Base-by-base conservation (phyloP, 2,888 invertebrate species). In the Meganola albula region DNA sequence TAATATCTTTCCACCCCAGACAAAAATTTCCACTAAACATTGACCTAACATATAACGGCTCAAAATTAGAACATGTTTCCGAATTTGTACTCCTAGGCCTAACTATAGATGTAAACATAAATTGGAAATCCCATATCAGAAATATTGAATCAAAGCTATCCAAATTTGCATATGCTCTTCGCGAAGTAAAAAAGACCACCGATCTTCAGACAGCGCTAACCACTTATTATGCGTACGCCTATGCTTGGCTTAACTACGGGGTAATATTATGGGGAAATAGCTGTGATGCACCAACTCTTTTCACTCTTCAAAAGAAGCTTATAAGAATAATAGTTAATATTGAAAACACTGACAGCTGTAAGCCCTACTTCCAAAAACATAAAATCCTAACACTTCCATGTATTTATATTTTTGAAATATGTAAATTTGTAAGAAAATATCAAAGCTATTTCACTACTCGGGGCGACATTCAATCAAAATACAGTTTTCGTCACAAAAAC, bases 51-150 rank as follows among this genome's bases (percentile, higher is more conserved):
- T 29, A 28, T n/a, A 34, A 37, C 14, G 27, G 34, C 20, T 23
- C 10, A 12, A 22, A 21, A 29, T n/a, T 39, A 30, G 34, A 40
- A 24, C 5, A 10, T 10, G 39, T 35, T n/a, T 18, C 33, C 5
- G 9, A 16, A 2, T 32, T 26, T 24, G 27, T 25, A 10, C 21
- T 42, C 24, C 23, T 43, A 24, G 41, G 41, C 12, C 10, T 41
- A 22, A 10, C 16, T n/a, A 23, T 37, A 11, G 41, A 41, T 12
- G 25, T 33, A n/a, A 27, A 38, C 16, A 4, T 37, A 13, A 44
- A 29, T 9, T 44, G 40, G 38, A 44, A 40, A 31, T 9, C 12
- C 13, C 35, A 40, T 22, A 29, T 40, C 10, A 16, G 34, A 12
- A 33, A 36, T 20, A 27, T 35, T 26, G 22, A 14, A 10, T 20